These are phyloP conservation scores for Trachelus iudaicus DNA, from an alignment of 2,888 invertebrate genomes.

Conservation along the genomic window DNA sequence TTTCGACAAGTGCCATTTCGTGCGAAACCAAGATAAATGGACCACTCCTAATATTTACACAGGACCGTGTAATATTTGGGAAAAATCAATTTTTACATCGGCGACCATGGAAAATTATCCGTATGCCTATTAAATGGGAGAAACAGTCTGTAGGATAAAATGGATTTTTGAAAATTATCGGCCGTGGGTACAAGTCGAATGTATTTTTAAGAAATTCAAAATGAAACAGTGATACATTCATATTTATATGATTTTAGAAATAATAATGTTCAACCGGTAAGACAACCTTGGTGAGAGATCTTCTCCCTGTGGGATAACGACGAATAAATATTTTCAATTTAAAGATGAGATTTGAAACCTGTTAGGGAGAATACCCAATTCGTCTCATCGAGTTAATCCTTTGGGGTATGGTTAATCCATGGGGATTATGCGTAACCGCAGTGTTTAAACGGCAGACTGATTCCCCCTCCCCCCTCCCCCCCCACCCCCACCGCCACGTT, in stretches of 20 bases:
- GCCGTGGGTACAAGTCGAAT: too few species aligned
- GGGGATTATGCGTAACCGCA: conserved; percentile 49
- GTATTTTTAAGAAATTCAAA: too few species aligned
- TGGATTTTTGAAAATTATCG: neutral
- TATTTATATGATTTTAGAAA: neutral
- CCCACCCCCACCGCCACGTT: conserved; percentile 22
- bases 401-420: conserved; percentile 43
- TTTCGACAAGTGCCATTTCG: neutral
- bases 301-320: neutral
- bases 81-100: neutral
- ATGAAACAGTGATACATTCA: neutral
- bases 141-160: neutral
- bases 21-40: neutral
- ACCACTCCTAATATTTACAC: neutral
- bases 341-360: neutral
- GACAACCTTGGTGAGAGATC: neutral
- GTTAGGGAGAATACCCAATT: conserved; percentile 29
- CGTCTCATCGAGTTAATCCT: conserved; percentile 45
- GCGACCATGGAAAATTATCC: neutral
- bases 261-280: neutral
- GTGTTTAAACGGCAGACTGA: conserved; percentile 44
- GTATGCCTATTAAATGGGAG: too few species aligned
- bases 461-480: conserved; percentile 28
- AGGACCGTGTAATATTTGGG: neutral
- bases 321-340: conserved; percentile 30